Conservation (phyloP, 2,797 vertebrate genomes). For the Avahi laniger region DNA sequence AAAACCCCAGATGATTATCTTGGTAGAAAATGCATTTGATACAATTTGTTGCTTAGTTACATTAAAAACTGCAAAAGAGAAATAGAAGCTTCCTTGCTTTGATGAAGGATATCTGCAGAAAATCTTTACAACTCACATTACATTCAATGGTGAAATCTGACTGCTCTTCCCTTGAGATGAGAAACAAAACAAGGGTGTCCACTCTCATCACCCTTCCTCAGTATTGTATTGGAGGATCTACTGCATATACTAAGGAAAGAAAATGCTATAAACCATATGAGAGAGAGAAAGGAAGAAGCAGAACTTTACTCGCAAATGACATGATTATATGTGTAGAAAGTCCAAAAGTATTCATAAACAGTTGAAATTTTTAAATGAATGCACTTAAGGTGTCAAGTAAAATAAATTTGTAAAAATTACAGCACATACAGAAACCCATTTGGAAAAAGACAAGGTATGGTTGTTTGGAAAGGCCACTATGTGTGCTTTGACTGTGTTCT, state of each 20-base stretch:
- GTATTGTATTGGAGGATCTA: not conserved
- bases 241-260: not conserved
- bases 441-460: not conserved
- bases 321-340: slow-evolving; percentile 3
- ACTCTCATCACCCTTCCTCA: not conserved
- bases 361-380: not conserved
- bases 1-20: not conserved
- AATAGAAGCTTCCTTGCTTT: not conserved
- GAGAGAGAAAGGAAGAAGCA: not conserved
- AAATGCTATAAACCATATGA: not conserved
- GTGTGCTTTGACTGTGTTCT: not conserved
- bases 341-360: not conserved
- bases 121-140: not conserved
- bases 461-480: not conserved
- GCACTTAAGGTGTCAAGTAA: not conserved
- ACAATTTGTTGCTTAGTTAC: not conserved
- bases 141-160: not conserved
- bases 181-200: not conserved
- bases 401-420: not conserved
- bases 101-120: not conserved
- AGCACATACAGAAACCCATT: not conserved
- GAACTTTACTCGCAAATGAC: not conserved
- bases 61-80: not conserved
- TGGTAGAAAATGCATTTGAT: not conserved
- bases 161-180: not conserved